Percentiles rank a stretch among this genome's conserved stretches.
phyloP scores from a whole-genome alignment of 2,888 invertebrate species.

The Venustoraphidia nigricollis region DNA sequence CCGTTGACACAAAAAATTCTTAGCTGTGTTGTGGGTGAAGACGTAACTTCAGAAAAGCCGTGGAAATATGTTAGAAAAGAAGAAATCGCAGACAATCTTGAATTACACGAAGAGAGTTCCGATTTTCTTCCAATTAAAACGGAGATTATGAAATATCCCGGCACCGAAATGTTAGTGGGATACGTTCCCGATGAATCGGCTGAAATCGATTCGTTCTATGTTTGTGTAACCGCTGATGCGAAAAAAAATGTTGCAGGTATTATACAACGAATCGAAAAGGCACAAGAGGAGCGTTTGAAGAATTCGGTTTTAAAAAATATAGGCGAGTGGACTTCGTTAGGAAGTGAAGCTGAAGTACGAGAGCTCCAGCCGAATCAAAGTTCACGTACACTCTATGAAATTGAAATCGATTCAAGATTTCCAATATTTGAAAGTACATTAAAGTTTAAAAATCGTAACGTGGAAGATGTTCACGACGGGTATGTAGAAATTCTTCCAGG shows the following conservation, averaged over 20 bases:
- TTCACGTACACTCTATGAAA: constrained; percentile 41
- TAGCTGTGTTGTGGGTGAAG: constrained; percentile 46
- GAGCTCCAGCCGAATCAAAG: constrained; percentile 31
- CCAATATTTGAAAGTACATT: constrained; percentile 31
- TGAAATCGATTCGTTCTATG: constrained; percentile 50
- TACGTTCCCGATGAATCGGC: constrained; percentile 47
- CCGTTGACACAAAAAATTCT: constrained; percentile 43
- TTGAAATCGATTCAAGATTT: constrained; percentile 50
- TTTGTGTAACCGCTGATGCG: constrained; percentile 42
- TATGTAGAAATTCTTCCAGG: constrained; percentile 46
- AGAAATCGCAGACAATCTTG: constrained; percentile 43
- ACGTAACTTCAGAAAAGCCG: constrained; percentile 57
- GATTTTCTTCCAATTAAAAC: constrained; percentile 29
- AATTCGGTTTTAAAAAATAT: constrained; percentile 40
- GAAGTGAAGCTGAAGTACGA: constrained; percentile 49
- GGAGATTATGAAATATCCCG: constrained; percentile 24
- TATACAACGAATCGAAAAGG: constrained; percentile 16
- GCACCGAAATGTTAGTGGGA: constrained; percentile 40
- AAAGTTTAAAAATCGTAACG: constrained; percentile 36
- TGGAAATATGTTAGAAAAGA: constrained; percentile 51
- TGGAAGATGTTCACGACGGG: constrained; percentile 46
- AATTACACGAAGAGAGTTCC: constrained; percentile 34
- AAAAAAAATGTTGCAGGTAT: constrained; percentile 28
- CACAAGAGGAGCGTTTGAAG: constrained; percentile 22
- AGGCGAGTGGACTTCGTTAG: constrained; percentile 40